A percentile compares a stretch with the other conserved stretches of the same genome.
These are phyloP conservation scores for Macrobrachium nipponense DNA, from an alignment of 1,140 invertebrate genomes.

Conservation along the genomic window DNA sequence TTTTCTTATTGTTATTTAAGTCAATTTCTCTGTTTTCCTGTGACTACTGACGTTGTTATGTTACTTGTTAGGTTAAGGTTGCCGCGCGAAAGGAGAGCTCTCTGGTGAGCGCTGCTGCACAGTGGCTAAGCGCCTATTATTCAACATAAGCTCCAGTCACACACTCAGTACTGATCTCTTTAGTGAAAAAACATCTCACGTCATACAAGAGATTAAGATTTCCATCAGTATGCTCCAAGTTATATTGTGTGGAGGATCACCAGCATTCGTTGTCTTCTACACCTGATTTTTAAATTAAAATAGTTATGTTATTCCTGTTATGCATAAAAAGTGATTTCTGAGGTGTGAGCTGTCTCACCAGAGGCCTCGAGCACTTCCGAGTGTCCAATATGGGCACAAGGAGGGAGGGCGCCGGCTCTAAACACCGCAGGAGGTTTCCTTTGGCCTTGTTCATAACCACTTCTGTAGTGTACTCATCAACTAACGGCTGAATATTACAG, in stretches of 20 bases:
- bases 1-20: conserved; percentile 65
- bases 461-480: conserved; percentile 18
- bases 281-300: too few species aligned
- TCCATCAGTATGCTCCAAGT: neutral
- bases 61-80: conserved; percentile 64
- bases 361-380: conserved; percentile 5
- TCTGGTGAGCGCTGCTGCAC: conserved; percentile 41
- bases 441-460: conserved; percentile 31
- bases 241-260: conserved; percentile 4
- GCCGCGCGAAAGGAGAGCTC: conserved; percentile 42
- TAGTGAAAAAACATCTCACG: neutral
- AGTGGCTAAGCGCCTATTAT: conserved; percentile 12
- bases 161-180: conserved; percentile 13
- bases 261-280: too few species aligned
- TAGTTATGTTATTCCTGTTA: too few species aligned
- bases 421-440: conserved; percentile 28
- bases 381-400: conserved; percentile 3
- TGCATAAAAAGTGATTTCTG: neutral
- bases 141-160: neutral
- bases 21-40: conserved; percentile 65
- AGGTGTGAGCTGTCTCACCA: conserved; percentile 20
- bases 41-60: conserved; percentile 65
- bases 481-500: neutral
- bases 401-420: conserved; percentile 39
- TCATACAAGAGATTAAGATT: neutral